phyloP scores from a whole-genome alignment of 2,888 invertebrate species.

The Drosophila imparisetae region DNA sequence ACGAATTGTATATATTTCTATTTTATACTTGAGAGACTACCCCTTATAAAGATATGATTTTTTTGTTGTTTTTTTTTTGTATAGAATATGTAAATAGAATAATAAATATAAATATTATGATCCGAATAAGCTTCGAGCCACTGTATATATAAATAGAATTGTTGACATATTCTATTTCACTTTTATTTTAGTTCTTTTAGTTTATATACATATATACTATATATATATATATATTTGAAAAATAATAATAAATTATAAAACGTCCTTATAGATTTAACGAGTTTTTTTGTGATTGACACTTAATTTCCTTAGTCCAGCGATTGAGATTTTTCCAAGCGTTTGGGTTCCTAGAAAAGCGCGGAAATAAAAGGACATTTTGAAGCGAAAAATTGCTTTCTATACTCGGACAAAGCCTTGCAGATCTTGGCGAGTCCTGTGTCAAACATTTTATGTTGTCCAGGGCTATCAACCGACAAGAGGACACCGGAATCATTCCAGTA shows the following conservation, averaged over 20 bases:
- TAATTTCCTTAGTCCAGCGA: too few relatives aligned
- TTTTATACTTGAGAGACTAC: not conserved
- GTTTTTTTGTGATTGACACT: too few relatives aligned
- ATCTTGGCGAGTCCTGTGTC: not conserved
- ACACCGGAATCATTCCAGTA: not conserved
- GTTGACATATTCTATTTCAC: too few relatives aligned
- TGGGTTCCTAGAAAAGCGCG: too few relatives aligned
- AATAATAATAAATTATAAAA: too few relatives aligned
- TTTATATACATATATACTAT: too few relatives aligned
- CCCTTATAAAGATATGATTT: not conserved
- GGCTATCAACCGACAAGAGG: not conserved
- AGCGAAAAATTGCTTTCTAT: rapidly evolving
- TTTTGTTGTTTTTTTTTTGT: not conserved
- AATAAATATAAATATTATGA: slow-evolving; percentile 1
- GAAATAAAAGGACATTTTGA: too few relatives aligned
- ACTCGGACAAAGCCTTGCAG: not conserved
- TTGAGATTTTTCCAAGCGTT: too few relatives aligned
- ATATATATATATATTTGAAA: too few relatives aligned
- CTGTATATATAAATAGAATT: not conserved
- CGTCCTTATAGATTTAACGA: too few relatives aligned
- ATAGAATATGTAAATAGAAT: slow-evolving; percentile 16
- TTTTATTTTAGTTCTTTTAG: not conserved
- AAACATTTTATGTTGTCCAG: not conserved
- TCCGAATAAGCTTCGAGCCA: too few relatives aligned
- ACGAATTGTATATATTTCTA: not conserved